Evolutionary conservation across 2,888 invertebrate species (phyloP).

Genomic region (Strigamia crassipes): DNA sequence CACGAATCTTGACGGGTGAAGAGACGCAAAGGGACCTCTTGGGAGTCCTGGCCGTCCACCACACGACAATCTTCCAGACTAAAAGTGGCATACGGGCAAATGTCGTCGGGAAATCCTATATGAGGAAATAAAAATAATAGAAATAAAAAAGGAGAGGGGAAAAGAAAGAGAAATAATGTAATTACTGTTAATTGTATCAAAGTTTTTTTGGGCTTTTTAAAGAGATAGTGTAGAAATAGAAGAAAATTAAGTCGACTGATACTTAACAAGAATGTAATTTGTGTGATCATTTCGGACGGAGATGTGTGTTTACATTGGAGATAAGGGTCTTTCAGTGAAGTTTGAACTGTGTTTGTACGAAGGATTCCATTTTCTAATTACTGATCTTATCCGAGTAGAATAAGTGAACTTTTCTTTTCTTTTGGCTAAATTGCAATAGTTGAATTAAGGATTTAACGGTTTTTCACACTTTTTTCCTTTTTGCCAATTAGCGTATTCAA

Average conservation of each 20-base stretch:
- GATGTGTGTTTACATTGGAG: constrained; percentile 23
- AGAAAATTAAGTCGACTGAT: constrained; percentile 4
- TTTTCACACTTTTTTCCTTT: neutral
- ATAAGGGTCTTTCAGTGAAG: constrained; percentile 6
- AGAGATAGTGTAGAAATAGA: constrained; percentile 1
- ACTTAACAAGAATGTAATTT: constrained; percentile 33
- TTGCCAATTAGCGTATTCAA: neutral
- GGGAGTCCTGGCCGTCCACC: constrained; percentile 25
- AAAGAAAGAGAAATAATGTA: constrained; percentile 3
- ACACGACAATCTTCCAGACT: constrained; percentile 48
- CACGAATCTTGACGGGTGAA: constrained; percentile 44
- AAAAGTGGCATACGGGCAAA: constrained; percentile 50
- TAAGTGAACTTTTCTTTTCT: neutral
- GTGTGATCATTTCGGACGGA: constrained; percentile 18
- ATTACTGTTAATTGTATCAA: constrained; percentile 7
- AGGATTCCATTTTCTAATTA: constrained; percentile 25
- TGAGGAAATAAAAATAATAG: neutral
- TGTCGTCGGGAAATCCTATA: constrained; percentile 49
- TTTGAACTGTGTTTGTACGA: constrained; percentile 26
- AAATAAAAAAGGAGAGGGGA: neutral
- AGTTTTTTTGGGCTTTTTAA: neutral
- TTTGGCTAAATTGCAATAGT: neutral
- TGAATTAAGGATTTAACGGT: neutral
- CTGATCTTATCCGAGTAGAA: constrained; percentile 1
- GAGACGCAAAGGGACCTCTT: constrained; percentile 34